phyloP scores from a whole-genome alignment of 1,140 invertebrate genomes.

The Bombus terrestris region DNA sequence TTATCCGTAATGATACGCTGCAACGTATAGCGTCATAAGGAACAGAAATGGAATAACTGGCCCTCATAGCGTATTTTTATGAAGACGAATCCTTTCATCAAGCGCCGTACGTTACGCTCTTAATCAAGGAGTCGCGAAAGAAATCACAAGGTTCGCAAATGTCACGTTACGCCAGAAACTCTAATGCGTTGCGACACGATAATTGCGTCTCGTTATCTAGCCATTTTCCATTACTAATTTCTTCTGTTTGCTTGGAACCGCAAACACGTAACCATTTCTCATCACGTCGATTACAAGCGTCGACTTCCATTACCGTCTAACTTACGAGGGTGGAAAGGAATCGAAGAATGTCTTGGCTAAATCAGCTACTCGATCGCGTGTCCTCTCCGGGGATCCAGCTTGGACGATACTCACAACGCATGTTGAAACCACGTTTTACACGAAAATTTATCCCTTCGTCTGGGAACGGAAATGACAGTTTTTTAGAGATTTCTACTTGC shows the following conservation, averaged over 20 bases:
- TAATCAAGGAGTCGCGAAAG: conserved; percentile 2
- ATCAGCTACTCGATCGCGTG: not conserved
- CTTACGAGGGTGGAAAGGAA: not conserved
- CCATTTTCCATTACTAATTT: conserved; percentile 28
- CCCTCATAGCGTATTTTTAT: not conserved
- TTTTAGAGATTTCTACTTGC: not conserved
- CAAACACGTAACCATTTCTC: not conserved
- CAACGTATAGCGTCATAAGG: conserved; percentile 5
- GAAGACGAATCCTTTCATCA: conserved; percentile 17
- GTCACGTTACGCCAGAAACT: conserved; percentile 3
- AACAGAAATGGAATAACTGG: conserved; percentile 9
- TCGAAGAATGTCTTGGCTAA: not conserved
- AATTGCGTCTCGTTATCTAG: conserved; percentile 3
- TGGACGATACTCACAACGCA: not conserved
- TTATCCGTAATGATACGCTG: conserved; percentile 14
- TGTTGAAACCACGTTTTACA: not conserved
- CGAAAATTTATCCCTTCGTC: not conserved
- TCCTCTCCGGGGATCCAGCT: not conserved
- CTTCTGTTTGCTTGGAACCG: not conserved
- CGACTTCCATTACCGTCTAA: not conserved
- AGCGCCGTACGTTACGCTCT: not conserved
- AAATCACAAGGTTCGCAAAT: conserved; percentile 14
- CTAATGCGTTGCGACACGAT: not conserved
- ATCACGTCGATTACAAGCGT: not conserved
- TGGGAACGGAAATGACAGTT: not conserved